A percentile compares a stretch with the other conserved stretches of the same genome.
Conservation (phyloP, 2,888 invertebrate genomes). For the Suillia variegata region DNA sequence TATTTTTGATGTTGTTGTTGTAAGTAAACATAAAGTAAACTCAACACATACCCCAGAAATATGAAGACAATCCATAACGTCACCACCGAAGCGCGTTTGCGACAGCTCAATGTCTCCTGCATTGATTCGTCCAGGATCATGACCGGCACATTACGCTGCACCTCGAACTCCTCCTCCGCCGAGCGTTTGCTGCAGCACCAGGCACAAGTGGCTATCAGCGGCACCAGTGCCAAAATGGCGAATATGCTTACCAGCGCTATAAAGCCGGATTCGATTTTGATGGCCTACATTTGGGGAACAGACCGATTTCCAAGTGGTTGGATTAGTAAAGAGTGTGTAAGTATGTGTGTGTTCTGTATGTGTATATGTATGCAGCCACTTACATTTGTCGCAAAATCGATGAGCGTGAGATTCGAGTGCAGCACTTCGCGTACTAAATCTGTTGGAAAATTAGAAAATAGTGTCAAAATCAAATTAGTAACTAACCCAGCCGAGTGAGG, state of each 20-base stretch:
- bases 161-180: conserved; percentile 60
- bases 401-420: conserved; percentile 55
- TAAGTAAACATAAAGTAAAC: too few relatives aligned
- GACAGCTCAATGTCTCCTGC: conserved; percentile 54
- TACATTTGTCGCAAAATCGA: conserved; percentile 57
- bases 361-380: too few relatives aligned
- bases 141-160: conserved; percentile 47
- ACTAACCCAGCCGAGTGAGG: neutral
- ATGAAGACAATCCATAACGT: conserved; percentile 57
- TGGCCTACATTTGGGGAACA: conserved; percentile 69
- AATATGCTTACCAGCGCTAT: conserved; percentile 69
- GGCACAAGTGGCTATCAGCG: conserved; percentile 68
- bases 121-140: conserved; percentile 53
- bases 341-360: too few relatives aligned
- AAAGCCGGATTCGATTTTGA: conserved; percentile 74
- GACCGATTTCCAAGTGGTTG: neutral
- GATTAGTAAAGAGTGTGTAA: neutral
- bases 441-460: conserved; percentile 26
- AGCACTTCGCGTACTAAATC: conserved; percentile 58
- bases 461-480: neutral
- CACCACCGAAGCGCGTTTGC: conserved; percentile 50
- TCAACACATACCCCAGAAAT: conserved; percentile 50
- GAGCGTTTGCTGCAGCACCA: conserved; percentile 61
- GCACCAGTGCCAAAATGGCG: conserved; percentile 69
- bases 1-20: too few relatives aligned